These are phyloP conservation scores for Eleutherodactylus coqui DNA, from an alignment of 2,797 vertebrate species.

Conservation along the genomic window DNA sequence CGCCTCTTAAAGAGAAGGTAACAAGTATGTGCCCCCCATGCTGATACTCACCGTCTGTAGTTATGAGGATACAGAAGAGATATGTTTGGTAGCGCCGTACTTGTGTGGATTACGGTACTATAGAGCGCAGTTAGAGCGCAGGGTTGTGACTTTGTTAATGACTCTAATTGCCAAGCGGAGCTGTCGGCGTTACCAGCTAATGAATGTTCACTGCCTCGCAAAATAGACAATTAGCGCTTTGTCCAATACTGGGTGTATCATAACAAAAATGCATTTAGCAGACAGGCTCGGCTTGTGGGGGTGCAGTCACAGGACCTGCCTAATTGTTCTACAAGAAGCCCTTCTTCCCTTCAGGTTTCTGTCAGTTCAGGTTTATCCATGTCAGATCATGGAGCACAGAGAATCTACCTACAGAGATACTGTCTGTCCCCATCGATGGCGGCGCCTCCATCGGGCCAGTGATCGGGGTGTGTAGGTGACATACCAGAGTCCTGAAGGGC, in stretches of 20 bases:
- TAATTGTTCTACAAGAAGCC: constrained; percentile 48
- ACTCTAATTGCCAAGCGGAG: constrained; percentile 39
- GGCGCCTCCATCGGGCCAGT: no score
- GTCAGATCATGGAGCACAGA: neutral
- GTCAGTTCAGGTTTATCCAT: neutral
- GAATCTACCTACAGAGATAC: neutral
- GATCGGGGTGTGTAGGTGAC: no score
- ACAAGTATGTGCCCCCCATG: no score
- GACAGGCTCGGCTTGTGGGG: constrained; percentile 43
- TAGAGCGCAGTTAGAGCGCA: constrained; percentile 10
- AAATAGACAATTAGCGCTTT: constrained; percentile 56
- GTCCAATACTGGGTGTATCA: constrained; percentile 44
- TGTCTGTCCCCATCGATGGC: neutral
- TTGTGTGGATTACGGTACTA: constrained; percentile 30
- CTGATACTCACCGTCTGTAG: no score
- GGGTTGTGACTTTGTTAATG: constrained; percentile 39
- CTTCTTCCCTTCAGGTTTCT: constrained; percentile 1
- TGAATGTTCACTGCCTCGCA: constrained; percentile 44
- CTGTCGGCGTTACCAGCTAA: constrained; percentile 16
- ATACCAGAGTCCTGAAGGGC: no score
- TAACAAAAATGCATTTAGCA: constrained; percentile 59
- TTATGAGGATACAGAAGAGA: no score
- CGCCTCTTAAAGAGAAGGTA: no score
- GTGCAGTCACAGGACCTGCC: constrained; percentile 32
- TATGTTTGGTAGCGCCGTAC: no score